Percentiles rank a stretch among this genome's conserved stretches.
phyloP scores from a whole-genome alignment of 2,797 vertebrate genomes.

The Microchirus variegatus region DNA sequence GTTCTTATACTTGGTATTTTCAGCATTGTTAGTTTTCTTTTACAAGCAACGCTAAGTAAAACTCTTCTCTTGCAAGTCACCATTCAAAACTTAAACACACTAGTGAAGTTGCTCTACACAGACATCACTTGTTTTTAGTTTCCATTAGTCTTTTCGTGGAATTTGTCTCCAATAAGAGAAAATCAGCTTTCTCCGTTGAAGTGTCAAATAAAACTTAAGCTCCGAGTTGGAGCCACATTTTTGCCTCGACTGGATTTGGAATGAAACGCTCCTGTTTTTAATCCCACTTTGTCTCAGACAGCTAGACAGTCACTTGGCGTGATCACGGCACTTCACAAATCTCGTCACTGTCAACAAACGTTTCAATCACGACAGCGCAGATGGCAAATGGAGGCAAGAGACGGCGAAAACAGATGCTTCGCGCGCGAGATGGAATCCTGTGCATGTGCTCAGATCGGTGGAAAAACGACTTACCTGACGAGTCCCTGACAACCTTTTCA shows the following conservation, averaged over 20 bases:
- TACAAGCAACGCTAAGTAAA: no score
- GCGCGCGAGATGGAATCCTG: conserved; percentile 39
- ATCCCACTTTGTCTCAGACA: background rate
- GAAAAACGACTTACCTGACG: conserved; percentile 56
- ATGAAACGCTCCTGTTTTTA: conserved; percentile 21
- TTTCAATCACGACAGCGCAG: conserved; percentile 31
- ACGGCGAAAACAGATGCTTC: conserved; percentile 48
- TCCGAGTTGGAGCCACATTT: background rate
- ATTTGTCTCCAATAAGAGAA: conserved; percentile 10
- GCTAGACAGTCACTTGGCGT: conserved; percentile 6
- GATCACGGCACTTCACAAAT: conserved; percentile 23
- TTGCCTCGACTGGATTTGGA: background rate
- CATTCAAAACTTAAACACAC: no score
- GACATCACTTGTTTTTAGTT: background rate
- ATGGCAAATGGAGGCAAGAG: conserved; percentile 42
- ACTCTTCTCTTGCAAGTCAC: no score
- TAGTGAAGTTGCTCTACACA: no score
- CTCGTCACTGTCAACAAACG: conserved; percentile 22
- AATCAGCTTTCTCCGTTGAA: background rate
- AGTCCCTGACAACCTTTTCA: conserved; percentile 18
- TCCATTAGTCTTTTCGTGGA: conserved; percentile 20
- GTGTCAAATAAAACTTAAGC: background rate
- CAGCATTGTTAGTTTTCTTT: no score
- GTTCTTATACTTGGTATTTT: no score
- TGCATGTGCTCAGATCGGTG: conserved; percentile 25